Percentiles rank a stretch among this genome's conserved stretches.
Conservation (phyloP, 2,888 invertebrate species). For the Notocelia uddmanniana region DNA sequence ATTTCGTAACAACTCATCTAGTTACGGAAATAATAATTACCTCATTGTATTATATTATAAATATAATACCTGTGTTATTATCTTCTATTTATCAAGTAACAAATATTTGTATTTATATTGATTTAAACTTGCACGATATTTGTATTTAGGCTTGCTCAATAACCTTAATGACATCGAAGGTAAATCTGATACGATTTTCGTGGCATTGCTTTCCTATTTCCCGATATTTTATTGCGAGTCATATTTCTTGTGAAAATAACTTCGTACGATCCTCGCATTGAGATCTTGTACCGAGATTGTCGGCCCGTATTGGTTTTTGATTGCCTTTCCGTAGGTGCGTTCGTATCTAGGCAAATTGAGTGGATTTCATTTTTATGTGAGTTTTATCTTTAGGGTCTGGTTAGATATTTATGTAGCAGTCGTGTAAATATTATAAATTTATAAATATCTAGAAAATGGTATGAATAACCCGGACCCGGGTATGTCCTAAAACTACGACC, state of each 20-base stretch:
- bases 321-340: conserved; percentile 62
- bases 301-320: conserved; percentile 73
- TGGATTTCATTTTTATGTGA: conserved; percentile 49
- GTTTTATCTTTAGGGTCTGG: conserved; percentile 22
- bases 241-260: conserved; percentile 75
- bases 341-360: conserved; percentile 49
- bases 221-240: conserved; percentile 79
- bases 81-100: no score
- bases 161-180: conserved; percentile 1
- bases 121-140: no score
- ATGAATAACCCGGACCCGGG: no score
- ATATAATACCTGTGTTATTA: no score
- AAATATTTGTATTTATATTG: no score
- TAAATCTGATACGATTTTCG: conserved; percentile 23
- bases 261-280: conserved; percentile 58
- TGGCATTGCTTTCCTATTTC: conserved; percentile 70
- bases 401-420: conserved; percentile 1
- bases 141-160: background rate
- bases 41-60: no score
- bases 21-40: background rate
- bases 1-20: background rate
- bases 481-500: no score
- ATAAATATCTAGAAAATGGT: background rate
- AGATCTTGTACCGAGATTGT: conserved; percentile 64
- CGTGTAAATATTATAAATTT: background rate